A percentile compares a stretch with the other conserved stretches of the same genome.
phyloP scores from a whole-genome alignment of 2,888 invertebrate species.

The Venusia cambrica region DNA sequence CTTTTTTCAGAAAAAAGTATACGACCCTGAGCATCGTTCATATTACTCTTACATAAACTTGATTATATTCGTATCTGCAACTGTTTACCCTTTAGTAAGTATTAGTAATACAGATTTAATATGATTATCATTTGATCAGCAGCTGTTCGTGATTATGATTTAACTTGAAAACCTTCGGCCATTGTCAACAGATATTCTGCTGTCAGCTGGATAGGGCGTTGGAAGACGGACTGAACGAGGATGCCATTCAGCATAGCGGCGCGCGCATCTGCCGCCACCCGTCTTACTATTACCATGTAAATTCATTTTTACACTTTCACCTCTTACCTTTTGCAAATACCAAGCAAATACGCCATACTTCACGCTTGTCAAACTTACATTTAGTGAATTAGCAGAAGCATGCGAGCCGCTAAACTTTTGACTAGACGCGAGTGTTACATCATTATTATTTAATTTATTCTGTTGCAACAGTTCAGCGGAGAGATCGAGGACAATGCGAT shows the following conservation, averaged over 20 bases:
- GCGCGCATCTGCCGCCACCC: constrained; percentile 62
- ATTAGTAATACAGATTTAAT: too few relatives aligned
- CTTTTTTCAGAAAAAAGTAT: too few relatives aligned
- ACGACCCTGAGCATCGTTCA: too few relatives aligned
- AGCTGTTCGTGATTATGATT: too few relatives aligned
- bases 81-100: too few relatives aligned
- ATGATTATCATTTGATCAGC: too few relatives aligned
- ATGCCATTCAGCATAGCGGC: constrained; percentile 49
- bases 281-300: constrained; percentile 73
- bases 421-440: constrained; percentile 37
- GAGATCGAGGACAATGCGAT: constrained; percentile 33
- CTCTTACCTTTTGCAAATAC: constrained; percentile 32
- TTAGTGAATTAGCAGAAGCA: constrained; percentile 41
- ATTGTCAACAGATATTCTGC: constrained; percentile 57
- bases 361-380: constrained; percentile 15
- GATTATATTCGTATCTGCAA: too few relatives aligned
- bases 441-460: constrained; percentile 36
- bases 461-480: constrained; percentile 34
- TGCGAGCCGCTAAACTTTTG: constrained; percentile 40
- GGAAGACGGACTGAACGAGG: constrained; percentile 49
- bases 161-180: too few relatives aligned
- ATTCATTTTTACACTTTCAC: constrained; percentile 32
- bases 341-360: constrained; percentile 23
- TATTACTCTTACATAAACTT: too few relatives aligned
- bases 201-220: constrained; percentile 55